Evolutionary conservation across 1,140 invertebrate species (phyloP), one percentile per base, ranked within the genome.

Genomic region (Pararge aegeria): DNA sequence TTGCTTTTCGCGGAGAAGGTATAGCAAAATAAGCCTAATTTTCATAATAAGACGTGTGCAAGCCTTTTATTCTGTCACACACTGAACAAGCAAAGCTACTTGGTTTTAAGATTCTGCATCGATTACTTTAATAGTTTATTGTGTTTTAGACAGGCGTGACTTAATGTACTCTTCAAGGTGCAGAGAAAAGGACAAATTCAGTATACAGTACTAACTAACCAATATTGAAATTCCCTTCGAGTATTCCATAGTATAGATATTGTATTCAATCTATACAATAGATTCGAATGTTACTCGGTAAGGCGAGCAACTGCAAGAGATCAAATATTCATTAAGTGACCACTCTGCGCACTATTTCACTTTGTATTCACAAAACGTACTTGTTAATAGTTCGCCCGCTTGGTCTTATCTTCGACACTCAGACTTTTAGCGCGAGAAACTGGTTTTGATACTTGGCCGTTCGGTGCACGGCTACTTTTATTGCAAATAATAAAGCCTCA

Each of bases 271-370:
- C 27, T 27, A 5, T 66, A 75, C 69, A 81, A 86, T 84, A 81
- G 78, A 82, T 78, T 78, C 69, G 66, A 81, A 82, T 75, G 71
- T 74, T 63, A 73, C 62, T 54, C 44, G 55, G 60, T 51, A 48
- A 64, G 68, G 66, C 70, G 63, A 70, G 68, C 67, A 71, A 68
- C 69, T 82, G 74, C 79, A 79, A 68, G 68, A 59, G 74, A 81
- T 83, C 80, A 78, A 86, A 84, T 81, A 86, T 86, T 86, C 80
- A 86, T 86, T 84, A 86, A 80, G 82, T 75, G 68, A 77, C 70
- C 69, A 52, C 71, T 67, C 65, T 64, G 64, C 59, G 61, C 46
- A 15, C 21, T 63, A 64, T 65, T 68, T 65, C 66, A 70, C 68
- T 84, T 80, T 79, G 81, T 83, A 87, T 87, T 84, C 81, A 78